Conservation (phyloP, 2,797 vertebrate genomes). For the Cygnus olor region DNA sequence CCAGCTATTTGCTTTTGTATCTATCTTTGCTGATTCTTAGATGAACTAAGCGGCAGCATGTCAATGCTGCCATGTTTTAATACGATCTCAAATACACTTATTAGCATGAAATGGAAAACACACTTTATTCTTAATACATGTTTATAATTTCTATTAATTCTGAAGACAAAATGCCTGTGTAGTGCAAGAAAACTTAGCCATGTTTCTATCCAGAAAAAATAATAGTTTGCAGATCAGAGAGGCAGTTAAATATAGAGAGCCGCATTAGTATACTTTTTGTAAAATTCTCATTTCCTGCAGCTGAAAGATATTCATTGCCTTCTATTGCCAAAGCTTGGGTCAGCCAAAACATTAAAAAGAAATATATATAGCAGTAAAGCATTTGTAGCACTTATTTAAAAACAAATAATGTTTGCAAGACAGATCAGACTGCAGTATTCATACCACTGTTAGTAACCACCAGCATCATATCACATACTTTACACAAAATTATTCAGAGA, state of each 20-base stretch:
- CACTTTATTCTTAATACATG: neutral
- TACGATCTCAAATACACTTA: neutral
- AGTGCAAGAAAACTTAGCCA: neutral
- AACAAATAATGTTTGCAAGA: constrained; percentile 56
- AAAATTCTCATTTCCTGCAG: constrained; percentile 30
- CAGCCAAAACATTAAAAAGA: constrained; percentile 52
- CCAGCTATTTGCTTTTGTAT: constrained; percentile 6
- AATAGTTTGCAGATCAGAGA: neutral
- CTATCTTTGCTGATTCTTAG: neutral
- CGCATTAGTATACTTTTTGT: neutral
- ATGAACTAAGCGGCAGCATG: neutral
- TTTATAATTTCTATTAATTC: neutral
- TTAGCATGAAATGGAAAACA: neutral
- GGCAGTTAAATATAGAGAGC: neutral
- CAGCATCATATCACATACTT: neutral
- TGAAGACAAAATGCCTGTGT: neutral
- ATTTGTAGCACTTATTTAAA: constrained; percentile 48
- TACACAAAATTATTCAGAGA: constrained; percentile 6
- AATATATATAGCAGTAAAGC: constrained; percentile 44
- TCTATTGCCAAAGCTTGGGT: neutral
- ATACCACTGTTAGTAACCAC: neutral
- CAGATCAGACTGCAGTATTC: constrained; percentile 53
- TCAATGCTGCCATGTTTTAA: neutral
- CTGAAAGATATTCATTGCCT: constrained; percentile 15
- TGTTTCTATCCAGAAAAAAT: neutral